Percentiles rank a stretch among this genome's conserved stretches.
These are phyloP conservation scores for Nebria brevicollis DNA, from an alignment of 2,888 invertebrate species.

Conservation along the genomic window DNA sequence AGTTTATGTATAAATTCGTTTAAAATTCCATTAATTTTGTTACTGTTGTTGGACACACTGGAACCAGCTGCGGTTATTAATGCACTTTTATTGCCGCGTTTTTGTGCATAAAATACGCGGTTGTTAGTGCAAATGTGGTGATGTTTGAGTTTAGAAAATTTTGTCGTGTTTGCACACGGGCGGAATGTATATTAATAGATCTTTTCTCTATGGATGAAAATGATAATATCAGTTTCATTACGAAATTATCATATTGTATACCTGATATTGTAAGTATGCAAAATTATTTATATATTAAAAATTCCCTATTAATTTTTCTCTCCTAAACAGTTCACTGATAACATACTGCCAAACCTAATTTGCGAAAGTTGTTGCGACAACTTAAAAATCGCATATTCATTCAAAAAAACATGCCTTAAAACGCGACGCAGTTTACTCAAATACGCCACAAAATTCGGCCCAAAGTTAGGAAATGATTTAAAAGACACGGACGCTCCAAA, in stretches of 20 bases:
- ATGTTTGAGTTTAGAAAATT: slow-evolving; percentile 30
- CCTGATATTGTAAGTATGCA: slow-evolving; percentile 25
- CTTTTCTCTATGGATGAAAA: not conserved
- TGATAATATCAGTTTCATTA: slow-evolving; percentile 12
- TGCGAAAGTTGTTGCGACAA: slow-evolving; percentile 26
- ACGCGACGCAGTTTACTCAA: not conserved
- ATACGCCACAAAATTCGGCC: not conserved
- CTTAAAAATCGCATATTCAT: slow-evolving; percentile 22
- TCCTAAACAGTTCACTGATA: not conserved
- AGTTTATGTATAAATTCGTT: too few relatives aligned
- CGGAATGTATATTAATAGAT: slow-evolving; percentile 29
- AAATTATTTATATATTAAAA: not conserved
- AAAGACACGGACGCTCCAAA: not conserved
- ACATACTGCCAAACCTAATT: slow-evolving; percentile 26
- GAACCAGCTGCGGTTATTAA: not conserved
- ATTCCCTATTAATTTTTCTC: not conserved
- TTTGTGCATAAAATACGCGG: too few relatives aligned
- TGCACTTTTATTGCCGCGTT: not conserved
- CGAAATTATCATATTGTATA: slow-evolving; percentile 21
- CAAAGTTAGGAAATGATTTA: not conserved
- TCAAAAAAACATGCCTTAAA: slow-evolving; percentile 23
- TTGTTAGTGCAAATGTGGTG: not conserved
- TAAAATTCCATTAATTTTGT: too few relatives aligned
- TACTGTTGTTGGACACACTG: too few relatives aligned
- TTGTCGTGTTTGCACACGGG: slow-evolving; percentile 27